phyloP scores from a whole-genome alignment of 2,113 vertebrate genomes.

The Callospermophilus lateralis region DNA sequence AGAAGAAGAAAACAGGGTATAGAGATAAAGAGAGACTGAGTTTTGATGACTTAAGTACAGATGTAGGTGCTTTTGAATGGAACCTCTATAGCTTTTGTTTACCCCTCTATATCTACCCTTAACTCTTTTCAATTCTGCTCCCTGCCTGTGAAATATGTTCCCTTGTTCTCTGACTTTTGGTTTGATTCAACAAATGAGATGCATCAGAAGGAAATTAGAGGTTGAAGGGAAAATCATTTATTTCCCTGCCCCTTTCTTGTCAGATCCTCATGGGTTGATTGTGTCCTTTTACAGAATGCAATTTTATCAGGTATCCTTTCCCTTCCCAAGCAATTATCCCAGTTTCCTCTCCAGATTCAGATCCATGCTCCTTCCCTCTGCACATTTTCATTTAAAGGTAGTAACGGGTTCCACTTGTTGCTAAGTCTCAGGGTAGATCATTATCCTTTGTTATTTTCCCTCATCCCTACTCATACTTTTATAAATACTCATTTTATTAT shows the following conservation, averaged over 20 bases:
- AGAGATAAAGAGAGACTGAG: neutral
- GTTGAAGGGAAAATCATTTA: neutral
- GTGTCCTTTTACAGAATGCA: neutral
- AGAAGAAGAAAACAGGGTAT: neutral
- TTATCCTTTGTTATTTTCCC: neutral
- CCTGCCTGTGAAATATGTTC: neutral
- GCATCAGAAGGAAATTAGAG: neutral
- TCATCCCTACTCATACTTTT: neutral
- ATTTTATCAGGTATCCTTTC: neutral
- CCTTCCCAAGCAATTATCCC: neutral
- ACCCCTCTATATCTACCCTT: neutral
- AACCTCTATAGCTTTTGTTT: neutral
- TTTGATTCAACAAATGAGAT: constrained; percentile 4
- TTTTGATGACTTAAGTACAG: neutral
- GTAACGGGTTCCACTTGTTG: neutral
- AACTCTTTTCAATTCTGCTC: neutral
- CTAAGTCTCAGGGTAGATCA: neutral
- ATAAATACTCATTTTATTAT: neutral
- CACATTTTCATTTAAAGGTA: neutral
- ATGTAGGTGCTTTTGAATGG: neutral
- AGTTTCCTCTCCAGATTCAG: neutral
- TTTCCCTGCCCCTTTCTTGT: neutral
- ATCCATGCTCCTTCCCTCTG: neutral
- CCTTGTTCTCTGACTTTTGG: neutral
- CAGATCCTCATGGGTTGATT: neutral